These are phyloP conservation scores for Raja brachyura DNA, from an alignment of 2,113 vertebrate genomes.

Conservation along the genomic window DNA sequence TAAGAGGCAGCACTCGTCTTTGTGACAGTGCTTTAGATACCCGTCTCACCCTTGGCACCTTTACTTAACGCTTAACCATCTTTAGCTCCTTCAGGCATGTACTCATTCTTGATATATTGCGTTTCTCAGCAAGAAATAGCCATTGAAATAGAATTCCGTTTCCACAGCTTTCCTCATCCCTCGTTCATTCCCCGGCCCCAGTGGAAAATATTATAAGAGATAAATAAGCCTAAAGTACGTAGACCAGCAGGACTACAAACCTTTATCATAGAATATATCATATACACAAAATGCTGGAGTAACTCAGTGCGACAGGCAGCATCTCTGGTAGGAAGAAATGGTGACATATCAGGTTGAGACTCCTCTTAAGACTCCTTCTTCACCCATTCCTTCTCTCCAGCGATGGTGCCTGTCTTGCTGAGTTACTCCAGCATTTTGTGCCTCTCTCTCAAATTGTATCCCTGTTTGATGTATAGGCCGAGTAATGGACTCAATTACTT, in stretches of 20 bases:
- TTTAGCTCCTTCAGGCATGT: not conserved
- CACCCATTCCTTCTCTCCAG: too few species aligned
- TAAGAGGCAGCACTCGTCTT: not conserved
- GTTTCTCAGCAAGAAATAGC: not conserved
- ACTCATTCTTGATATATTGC: not conserved
- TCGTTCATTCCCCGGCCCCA: not conserved
- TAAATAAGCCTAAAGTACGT: not conserved
- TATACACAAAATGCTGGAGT: too few species aligned
- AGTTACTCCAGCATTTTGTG: too few species aligned
- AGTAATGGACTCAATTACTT: slow-evolving; percentile 39
- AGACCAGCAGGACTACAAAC: too few species aligned
- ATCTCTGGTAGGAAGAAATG: too few species aligned
- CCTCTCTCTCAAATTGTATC: too few species aligned
- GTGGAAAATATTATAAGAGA: not conserved
- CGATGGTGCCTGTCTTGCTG: too few species aligned
- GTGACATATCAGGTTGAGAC: too few species aligned
- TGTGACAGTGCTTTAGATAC: not conserved
- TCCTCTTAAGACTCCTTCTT: too few species aligned
- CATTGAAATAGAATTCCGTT: not conserved
- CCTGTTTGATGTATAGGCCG: not conserved
- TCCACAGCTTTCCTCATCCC: not conserved
- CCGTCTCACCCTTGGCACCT: not conserved
- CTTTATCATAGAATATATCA: not conserved
- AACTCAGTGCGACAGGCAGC: too few species aligned
- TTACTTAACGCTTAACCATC: not conserved